A percentile compares a stretch with the other conserved stretches of the same genome.
phyloP scores from a whole-genome alignment of 2,888 invertebrate genomes.

The Rhodophaea formosa region DNA sequence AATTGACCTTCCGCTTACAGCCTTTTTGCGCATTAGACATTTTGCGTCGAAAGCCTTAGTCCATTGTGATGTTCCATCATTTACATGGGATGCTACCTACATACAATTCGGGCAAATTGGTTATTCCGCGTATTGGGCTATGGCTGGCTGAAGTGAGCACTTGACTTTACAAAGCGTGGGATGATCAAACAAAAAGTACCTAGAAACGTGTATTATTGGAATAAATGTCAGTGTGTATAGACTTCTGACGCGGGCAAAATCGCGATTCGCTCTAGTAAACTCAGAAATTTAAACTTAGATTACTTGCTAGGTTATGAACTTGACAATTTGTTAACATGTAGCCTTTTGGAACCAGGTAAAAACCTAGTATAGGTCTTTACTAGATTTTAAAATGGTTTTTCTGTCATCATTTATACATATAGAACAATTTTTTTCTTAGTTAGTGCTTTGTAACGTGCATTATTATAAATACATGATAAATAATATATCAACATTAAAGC shows the following conservation, averaged over 20 bases:
- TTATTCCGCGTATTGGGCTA: slow-evolving; percentile 51
- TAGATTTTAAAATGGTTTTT: slow-evolving; percentile 14
- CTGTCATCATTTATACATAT: slow-evolving; percentile 12
- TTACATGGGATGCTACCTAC: slow-evolving; percentile 73
- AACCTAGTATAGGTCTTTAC: background rate
- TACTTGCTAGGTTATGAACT: background rate
- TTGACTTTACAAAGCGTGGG: background rate
- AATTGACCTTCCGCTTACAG: background rate
- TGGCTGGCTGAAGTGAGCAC: slow-evolving; percentile 40
- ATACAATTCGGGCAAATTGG: slow-evolving; percentile 55
- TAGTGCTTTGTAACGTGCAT: slow-evolving; percentile 22
- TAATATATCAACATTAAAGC: slow-evolving; percentile 19
- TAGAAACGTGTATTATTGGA: background rate
- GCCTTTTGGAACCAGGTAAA: background rate
- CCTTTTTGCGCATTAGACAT: background rate
- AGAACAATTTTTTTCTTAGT: slow-evolving; percentile 22
- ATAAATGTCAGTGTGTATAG: too few relatives aligned
- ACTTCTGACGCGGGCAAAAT: too few relatives aligned
- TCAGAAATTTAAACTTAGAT: too few relatives aligned
- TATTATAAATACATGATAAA: slow-evolving; percentile 18
- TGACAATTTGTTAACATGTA: background rate
- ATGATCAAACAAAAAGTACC: background rate
- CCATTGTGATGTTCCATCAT: slow-evolving; percentile 71
- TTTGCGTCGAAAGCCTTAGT: slow-evolving; percentile 28
- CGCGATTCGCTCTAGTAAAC: too few relatives aligned